A percentile compares a stretch with the other conserved stretches of the same genome.
These are phyloP conservation scores for Amiota mariae DNA, from an alignment of 2,888 invertebrate genomes.

Conservation along the genomic window DNA sequence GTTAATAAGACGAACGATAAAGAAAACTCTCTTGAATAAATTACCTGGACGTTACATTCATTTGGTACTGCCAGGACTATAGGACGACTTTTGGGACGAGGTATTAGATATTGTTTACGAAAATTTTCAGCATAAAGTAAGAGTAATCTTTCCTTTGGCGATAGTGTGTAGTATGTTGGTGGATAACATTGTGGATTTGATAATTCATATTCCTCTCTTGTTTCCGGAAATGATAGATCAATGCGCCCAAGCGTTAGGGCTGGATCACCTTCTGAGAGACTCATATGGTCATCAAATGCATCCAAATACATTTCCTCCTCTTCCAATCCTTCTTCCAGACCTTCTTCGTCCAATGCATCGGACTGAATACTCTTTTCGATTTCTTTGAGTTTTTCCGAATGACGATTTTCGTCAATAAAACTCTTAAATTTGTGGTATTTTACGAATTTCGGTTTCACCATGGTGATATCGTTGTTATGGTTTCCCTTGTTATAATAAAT, in stretches of 20 bases:
- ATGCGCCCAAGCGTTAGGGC: slow-evolving; percentile 60
- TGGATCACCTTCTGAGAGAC: slow-evolving; percentile 57
- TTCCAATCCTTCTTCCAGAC: slow-evolving; percentile 35
- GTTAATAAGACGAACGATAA: background rate
- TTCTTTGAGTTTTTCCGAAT: slow-evolving; percentile 54
- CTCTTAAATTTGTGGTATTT: slow-evolving; percentile 44
- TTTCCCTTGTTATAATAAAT: background rate
- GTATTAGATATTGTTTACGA: slow-evolving; percentile 79
- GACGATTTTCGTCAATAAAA: slow-evolving; percentile 47
- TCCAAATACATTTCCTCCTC: slow-evolving; percentile 44
- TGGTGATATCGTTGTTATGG: slow-evolving; percentile 28
- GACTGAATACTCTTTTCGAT: slow-evolving; percentile 44
- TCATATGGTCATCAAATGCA: slow-evolving; percentile 41
- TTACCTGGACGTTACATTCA: slow-evolving; percentile 85
- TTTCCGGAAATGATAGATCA: slow-evolving; percentile 70
- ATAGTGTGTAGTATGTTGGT: slow-evolving; percentile 79
- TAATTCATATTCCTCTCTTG: slow-evolving; percentile 63
- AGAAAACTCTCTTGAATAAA: background rate
- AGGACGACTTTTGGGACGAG: slow-evolving; percentile 78
- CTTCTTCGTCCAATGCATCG: background rate
- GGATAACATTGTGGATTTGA: slow-evolving; percentile 78
- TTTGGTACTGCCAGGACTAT: slow-evolving; percentile 82
- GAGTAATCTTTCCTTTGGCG: slow-evolving; percentile 81
- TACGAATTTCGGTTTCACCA: slow-evolving; percentile 48
- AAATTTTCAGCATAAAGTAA: slow-evolving; percentile 86